Evolutionary conservation across 2,797 vertebrate genomes (phyloP).

Genomic region (Pampus argenteus): DNA sequence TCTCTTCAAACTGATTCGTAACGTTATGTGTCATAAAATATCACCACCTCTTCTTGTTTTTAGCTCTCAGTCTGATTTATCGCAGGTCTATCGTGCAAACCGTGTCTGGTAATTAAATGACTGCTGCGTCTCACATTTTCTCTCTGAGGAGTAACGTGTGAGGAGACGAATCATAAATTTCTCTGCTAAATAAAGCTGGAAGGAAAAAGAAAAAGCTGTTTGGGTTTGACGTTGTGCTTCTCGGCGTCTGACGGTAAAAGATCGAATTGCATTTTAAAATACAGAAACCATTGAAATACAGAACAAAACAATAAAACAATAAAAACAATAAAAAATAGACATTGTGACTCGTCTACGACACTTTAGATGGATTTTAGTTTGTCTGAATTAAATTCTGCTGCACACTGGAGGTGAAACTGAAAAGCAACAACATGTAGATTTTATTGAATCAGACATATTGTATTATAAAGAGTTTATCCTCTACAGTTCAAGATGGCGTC

Average conservation of each 20-base stretch:
- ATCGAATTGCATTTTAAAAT: no score
- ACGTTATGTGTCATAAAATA: neutral
- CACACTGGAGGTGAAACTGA: neutral
- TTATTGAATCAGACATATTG: no score
- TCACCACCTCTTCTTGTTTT: neutral
- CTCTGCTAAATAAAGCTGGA: constrained; percentile 9
- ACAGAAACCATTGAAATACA: neutral
- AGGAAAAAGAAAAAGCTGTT: neutral
- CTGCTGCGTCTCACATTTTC: constrained; percentile 16
- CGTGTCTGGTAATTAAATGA: constrained; percentile 30
- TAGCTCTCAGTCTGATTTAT: constrained; percentile 20
- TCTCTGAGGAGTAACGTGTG: neutral
- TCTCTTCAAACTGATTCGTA: constrained; percentile 13
- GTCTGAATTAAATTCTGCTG: neutral
- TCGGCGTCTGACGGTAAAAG: neutral
- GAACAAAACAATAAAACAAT: no score
- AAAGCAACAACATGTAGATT: no score
- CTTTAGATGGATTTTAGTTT: neutral
- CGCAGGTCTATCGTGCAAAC: neutral
- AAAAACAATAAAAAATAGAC: no score
- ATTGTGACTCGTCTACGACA: neutral
- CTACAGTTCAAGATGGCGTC: constrained; percentile 37
- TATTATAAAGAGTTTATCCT: no score
- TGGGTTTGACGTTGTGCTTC: constrained; percentile 3
- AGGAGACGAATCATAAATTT: constrained; percentile 19